Evolutionary conservation across 2,888 invertebrate species (phyloP), one percentile per base, ranked within the genome.

Genomic region (Heliothis peltigera): DNA sequence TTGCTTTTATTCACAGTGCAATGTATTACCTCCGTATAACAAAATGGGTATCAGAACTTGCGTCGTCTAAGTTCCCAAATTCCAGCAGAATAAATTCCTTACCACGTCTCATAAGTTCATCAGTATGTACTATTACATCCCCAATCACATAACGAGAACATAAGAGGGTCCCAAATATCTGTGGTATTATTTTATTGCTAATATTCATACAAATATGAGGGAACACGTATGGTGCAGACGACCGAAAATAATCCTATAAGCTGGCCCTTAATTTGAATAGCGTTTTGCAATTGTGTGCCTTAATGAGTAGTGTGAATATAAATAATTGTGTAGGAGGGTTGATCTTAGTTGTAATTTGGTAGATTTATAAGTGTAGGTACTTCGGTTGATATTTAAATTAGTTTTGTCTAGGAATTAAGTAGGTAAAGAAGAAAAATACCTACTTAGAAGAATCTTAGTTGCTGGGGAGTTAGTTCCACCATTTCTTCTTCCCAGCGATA

Each of bases 191-290:
- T 69, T 72, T 59, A 64, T 69, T 51, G 58, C 58, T 72, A 75
- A 72, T 69, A 48, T 70, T 64, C 70, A 53, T 48, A 75, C 75
- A 72, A 63, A 74, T 72, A 74, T 69, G 58, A 69, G 71, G 17
- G 58, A 69, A 64, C 58, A 75, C 70, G 58, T 69, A 64, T 52
- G 63, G 44, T 52, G 58, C 51, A 58, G 58, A 68, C 44, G 59
- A 25, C 46, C 70, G 18, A 58, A 75, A 64, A 46, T 72, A 72
- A 72, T 72, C 70, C 64, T 15, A 18, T 69, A 46, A 72, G 64
- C 72, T 28, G 32, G 22, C 32, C 54, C 58, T 58, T 59, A 68
- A 72, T 75, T 74, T 64, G 75, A 72, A 69, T 72, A 75, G 35
- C 35, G 64, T 58, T 72, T 69, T 56, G 63, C 28, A 55, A 56